Percentiles rank a stretch among this genome's conserved stretches.
phyloP scores from a whole-genome alignment of 2,888 invertebrate species.

The Penaeus monodon region DNA sequence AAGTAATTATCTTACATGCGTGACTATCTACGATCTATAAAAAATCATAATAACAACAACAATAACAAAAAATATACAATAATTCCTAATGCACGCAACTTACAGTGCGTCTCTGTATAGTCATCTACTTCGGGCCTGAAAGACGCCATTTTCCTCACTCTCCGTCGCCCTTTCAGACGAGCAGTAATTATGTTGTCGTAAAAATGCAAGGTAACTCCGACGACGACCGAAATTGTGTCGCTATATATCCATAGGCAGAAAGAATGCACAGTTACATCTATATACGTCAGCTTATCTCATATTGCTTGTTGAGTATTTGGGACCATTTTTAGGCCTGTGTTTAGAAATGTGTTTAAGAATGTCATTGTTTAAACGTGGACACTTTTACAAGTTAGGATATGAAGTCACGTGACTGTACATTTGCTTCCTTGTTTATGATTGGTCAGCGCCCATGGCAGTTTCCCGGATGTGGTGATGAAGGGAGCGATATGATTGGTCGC shows the following conservation, averaged over 20 bases:
- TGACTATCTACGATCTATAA: no score
- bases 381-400: conserved; percentile 39
- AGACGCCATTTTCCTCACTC: conserved; percentile 32
- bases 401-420: conserved; percentile 45
- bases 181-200: conserved; percentile 39
- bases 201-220: conserved; percentile 18
- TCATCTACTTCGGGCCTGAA: no score
- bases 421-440: conserved; percentile 38
- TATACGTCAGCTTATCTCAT: neutral
- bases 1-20: no score
- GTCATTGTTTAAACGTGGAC: conserved; percentile 39
- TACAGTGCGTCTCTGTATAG: no score
- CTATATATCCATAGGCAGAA: neutral
- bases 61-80: no score
- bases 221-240: neutral
- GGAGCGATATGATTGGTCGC: conserved; percentile 47
- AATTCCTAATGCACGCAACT: no score
- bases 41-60: no score
- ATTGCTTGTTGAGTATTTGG: no score
- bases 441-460: conserved; percentile 45
- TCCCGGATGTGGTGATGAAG: conserved; percentile 56
- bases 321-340: neutral
- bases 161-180: conserved; percentile 21
- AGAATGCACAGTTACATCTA: neutral
- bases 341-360: conserved; percentile 18